These are phyloP conservation scores for Acropora yongei DNA, from an alignment of 64 coral and sea anemone species.

Conservation along the genomic window DNA sequence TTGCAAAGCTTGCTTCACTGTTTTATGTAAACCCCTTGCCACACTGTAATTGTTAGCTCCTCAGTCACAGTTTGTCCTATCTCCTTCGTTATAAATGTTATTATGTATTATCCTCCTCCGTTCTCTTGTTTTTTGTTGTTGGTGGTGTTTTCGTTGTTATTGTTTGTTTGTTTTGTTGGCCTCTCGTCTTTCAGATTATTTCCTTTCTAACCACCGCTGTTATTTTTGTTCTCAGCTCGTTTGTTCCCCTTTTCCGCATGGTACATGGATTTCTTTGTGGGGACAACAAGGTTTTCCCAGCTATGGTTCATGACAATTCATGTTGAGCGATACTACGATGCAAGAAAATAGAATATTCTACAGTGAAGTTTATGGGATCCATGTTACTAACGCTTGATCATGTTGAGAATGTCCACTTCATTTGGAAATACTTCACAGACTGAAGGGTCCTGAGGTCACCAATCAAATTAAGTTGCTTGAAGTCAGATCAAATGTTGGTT, in stretches of 20 bases:
- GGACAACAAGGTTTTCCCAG: conserved; percentile 55
- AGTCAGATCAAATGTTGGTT: too few species aligned
- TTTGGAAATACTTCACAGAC: too few species aligned
- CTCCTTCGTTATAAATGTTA: too few species aligned
- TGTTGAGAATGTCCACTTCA: too few species aligned
- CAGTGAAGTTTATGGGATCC: neutral
- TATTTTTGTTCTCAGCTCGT: conserved; percentile 13
- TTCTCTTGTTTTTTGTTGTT: neutral
- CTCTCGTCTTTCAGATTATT: neutral
- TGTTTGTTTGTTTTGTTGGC: neutral
- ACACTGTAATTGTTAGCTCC: too few species aligned
- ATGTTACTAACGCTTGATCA: too few species aligned
- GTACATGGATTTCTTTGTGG: conserved; percentile 62
- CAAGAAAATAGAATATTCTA: neutral
- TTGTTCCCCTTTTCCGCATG: conserved; percentile 30
- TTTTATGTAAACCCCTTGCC: too few species aligned
- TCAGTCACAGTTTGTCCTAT: too few species aligned
- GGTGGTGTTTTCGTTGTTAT: neutral
- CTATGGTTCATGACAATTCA: conserved; percentile 56
- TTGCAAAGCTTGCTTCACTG: too few species aligned
- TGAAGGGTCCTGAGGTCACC: too few species aligned
- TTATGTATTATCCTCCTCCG: neutral
- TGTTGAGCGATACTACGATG: neutral
- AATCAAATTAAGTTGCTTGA: too few species aligned
- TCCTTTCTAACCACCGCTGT: neutral